Conservation (phyloP, 2,797 vertebrate genomes). For the Zalophus californianus region DNA sequence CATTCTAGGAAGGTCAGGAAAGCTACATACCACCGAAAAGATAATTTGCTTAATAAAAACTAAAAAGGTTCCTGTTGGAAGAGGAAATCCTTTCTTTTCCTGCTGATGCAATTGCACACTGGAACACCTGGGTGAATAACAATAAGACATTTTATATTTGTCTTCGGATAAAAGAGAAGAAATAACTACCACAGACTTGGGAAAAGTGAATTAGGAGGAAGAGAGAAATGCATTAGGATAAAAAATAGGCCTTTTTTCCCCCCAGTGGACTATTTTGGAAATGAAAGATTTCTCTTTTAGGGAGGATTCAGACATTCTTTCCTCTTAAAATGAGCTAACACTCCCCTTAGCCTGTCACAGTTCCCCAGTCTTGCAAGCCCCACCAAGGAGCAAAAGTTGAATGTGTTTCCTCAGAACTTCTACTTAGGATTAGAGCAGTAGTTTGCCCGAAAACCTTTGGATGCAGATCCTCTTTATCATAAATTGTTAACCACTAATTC, state of each 20-base stretch:
- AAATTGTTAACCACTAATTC: neutral
- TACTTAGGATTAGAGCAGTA: neutral
- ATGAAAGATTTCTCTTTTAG: conserved; percentile 20
- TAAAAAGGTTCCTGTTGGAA: neutral
- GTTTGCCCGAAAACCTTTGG: neutral
- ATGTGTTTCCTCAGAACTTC: neutral
- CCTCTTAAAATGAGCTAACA: neutral
- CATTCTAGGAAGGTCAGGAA: neutral
- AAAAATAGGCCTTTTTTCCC: neutral
- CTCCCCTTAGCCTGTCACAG: neutral
- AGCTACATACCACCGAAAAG: neutral
- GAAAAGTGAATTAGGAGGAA: conserved; percentile 2
- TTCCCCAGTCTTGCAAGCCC: neutral
- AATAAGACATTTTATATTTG: conserved; percentile 37
- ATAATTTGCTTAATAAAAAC: neutral
- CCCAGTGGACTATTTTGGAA: conserved; percentile 18
- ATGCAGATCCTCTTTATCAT: neutral
- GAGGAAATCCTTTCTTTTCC: neutral
- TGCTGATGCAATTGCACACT: neutral
- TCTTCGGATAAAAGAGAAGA: conserved; percentile 14
- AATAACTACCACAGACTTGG: neutral
- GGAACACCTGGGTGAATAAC: neutral
- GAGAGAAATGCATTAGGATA: neutral
- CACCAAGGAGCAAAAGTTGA: neutral
- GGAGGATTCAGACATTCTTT: neutral